A percentile compares a stretch with the other conserved stretches of the same genome.
Evolutionary conservation across 2,113 vertebrate species (phyloP).

Genomic region (Triplophysa rosa): DNA sequence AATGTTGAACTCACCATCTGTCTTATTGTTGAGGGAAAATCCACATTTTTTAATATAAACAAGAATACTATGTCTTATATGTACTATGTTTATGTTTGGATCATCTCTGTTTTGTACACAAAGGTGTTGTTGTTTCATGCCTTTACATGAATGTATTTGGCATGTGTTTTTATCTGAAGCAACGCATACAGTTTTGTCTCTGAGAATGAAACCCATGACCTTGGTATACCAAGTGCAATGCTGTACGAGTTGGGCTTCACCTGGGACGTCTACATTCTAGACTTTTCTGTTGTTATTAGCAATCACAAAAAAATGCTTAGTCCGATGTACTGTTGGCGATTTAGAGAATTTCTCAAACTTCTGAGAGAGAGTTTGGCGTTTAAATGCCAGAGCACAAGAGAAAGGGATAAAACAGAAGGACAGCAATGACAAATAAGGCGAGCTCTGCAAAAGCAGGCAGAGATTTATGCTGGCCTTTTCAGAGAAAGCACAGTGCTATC

Average conservation of each 20-base stretch:
- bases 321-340: background rate
- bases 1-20: background rate
- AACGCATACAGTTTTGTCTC: background rate
- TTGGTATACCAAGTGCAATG: background rate
- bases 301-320: background rate
- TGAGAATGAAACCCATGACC: constrained; percentile 1
- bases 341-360: constrained; percentile 8
- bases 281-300: background rate
- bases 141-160: background rate
- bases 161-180: no score
- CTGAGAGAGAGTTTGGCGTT: constrained; percentile 11
- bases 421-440: constrained; percentile 46
- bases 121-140: background rate
- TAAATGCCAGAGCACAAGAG: constrained; percentile 10
- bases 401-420: constrained; percentile 50
- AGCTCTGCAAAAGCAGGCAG: constrained; percentile 62
- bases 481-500: constrained; percentile 69
- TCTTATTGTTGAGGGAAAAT: background rate
- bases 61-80: background rate
- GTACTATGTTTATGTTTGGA: background rate
- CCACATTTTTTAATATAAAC: background rate
- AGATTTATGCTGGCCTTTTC: constrained; percentile 76
- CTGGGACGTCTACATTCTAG: background rate
- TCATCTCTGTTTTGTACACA: background rate
- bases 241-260: background rate